phyloP scores from a whole-genome alignment of 2,113 vertebrate genomes.

The Rhea pennata region DNA sequence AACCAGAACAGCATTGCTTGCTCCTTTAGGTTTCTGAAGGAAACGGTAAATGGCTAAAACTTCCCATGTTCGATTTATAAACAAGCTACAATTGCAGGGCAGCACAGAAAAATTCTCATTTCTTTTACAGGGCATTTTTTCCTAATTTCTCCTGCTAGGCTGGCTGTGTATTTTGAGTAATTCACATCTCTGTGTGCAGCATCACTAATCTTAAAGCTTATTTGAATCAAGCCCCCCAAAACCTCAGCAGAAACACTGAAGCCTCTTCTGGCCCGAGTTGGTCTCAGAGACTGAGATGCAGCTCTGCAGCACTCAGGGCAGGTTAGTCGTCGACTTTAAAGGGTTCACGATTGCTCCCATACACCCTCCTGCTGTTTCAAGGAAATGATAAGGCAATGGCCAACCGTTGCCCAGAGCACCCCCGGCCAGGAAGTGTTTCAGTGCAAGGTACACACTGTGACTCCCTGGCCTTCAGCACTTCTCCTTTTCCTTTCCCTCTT shows the following conservation, averaged over 20 bases:
- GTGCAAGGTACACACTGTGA: background rate
- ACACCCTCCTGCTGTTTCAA: background rate
- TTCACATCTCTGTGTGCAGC: background rate
- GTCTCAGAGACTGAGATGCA: background rate
- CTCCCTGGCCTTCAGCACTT: background rate
- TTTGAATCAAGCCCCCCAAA: background rate
- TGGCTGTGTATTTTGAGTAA: background rate
- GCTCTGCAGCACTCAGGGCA: background rate
- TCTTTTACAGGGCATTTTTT: background rate
- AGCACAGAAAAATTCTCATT: background rate
- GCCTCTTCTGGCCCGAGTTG: rapidly evolving
- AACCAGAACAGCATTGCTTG: background rate
- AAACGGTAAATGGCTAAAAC: background rate
- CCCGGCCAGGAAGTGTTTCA: background rate
- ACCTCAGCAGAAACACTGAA: background rate
- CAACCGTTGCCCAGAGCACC: background rate
- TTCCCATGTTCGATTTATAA: background rate
- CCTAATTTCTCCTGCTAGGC: background rate
- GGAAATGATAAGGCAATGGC: rapidly evolving
- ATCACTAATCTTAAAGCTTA: background rate
- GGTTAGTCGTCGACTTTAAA: background rate
- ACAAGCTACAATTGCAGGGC: background rate
- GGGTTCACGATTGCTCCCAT: background rate
- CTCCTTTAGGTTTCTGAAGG: background rate
- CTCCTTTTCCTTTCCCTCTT: background rate